Evolutionary conservation across 2,797 vertebrate genomes (phyloP), one percentile per base, ranked within the genome.

Genomic region (Liparis tanakae): DNA sequence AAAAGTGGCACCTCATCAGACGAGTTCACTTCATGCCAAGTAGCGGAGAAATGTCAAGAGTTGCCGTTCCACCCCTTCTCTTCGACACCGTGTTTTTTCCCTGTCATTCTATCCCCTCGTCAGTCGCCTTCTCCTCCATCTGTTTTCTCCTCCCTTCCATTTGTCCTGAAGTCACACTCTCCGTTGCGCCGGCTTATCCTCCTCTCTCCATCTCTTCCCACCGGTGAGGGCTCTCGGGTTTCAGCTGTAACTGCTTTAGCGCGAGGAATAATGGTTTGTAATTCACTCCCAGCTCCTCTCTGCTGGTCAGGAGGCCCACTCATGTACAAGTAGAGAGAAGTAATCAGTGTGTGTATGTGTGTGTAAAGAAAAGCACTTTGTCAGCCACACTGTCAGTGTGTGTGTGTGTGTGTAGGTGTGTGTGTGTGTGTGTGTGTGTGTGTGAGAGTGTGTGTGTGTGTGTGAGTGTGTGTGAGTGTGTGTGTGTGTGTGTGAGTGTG

Each of bases 201-300:
- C 30, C 76, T 66, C 66, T 70, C 74, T 78, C 72, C 77, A 60
- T 76, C 81, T 72, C 60, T 74, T 33, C 78, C 70, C 74, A 82
- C 69, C 30, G 1, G 67, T 74, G 76, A 85, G 82, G 72, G 72
- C 80, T 91, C 90, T 91, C 84, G 39, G 83, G 81, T 90, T 93
- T 87, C 81, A 1, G 70, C 80, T 78, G 58, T 85, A 88, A 89
- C 85, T 78, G 77, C 82, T 88, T 91, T 89, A 89, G 72, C 53
- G 46, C 84, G 63, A 51, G 73, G 75, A 81, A 87, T 92, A 91
- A 91, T 93, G 89, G 87, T 81, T 82, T 81, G 78, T 91, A 90
- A 92, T 92, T 91, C 86, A 91, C 87, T 91, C 67, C 78, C 70
- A 68, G 78, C 80, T 79, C 83, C 72, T 87, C 83, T 86, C 58